These are phyloP conservation scores for Propithecus coquereli DNA, from an alignment of 2,113 vertebrate species.

Conservation along the genomic window DNA sequence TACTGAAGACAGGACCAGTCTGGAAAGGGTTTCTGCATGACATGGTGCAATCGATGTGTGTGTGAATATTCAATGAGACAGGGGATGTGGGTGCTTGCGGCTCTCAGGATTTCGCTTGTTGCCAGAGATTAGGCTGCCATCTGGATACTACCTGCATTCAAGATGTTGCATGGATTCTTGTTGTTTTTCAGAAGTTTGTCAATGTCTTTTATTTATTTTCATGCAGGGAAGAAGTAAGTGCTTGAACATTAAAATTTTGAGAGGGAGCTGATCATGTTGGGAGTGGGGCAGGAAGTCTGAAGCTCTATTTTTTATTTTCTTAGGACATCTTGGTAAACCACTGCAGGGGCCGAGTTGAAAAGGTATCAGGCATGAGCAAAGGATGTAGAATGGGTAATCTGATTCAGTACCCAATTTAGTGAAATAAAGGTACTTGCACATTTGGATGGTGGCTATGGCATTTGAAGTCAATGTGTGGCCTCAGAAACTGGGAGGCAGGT, in stretches of 20 bases:
- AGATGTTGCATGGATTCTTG: slow-evolving; percentile 48
- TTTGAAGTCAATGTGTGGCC: background rate
- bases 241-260: background rate
- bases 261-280: background rate
- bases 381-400: background rate
- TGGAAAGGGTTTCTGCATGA: background rate
- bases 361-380: background rate
- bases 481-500: background rate
- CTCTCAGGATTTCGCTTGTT: slow-evolving; percentile 50
- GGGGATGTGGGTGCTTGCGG: slow-evolving; percentile 24
- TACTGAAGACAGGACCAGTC: background rate
- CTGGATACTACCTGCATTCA: slow-evolving; percentile 64
- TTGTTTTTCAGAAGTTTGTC: slow-evolving; percentile 53
- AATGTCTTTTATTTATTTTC: slow-evolving; percentile 19
- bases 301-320: background rate
- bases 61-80: slow-evolving; percentile 54
- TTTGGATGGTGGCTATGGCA: background rate
- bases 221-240: background rate
- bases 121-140: slow-evolving; percentile 67
- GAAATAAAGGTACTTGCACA: slow-evolving; percentile 11
- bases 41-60: background rate
- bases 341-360: background rate
- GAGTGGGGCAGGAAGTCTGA: background rate
- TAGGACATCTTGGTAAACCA: background rate
- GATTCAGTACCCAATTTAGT: background rate